Evolutionary conservation across 2,797 vertebrate genomes (phyloP), one percentile per base, ranked within the genome.

Genomic region (Pelobates cultripes): DNA sequence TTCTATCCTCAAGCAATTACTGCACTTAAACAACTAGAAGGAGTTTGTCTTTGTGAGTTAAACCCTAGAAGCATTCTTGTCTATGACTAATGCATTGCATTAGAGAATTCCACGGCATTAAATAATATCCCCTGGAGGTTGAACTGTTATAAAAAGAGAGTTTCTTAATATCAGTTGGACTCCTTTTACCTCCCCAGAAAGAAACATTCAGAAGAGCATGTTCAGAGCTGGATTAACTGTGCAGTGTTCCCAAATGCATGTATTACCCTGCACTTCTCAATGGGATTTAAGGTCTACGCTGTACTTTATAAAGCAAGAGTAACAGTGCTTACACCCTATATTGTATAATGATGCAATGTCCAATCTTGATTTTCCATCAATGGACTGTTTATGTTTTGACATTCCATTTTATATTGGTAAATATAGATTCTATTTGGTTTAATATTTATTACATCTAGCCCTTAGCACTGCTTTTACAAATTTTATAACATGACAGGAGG

Each of bases 31-130:
- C 74, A 79, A 76, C 72, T 75, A 72, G 13, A 74, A 57, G 69
- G 80, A 28, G 60, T 45, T 41, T 79, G 67, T 75, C 77, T 76
- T 79, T 84, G 73, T 79, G 60, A 60, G 66, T 70, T 79, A 71
- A 40, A 64, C 3, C 61, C 10, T 64, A 57, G 72, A 70, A 42
- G 72, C 77, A 67, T 77, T 40, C 77, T 69, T 64, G 45, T 72
- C 79, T 76, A 75, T 79, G 79, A 84, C 73, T 84, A 84, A 84
- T 84, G 82, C 82, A 80, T 47, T 84, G 68, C 77, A 84, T 84
- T 76, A 71, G 82, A 79, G 60, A 72, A 71, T 71, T 70, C 73
- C 67, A 45, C 66, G 60, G 57, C 73, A 75, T 72, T 75, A 78
- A 76, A 79, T 73, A 84, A 79, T 80, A 68, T 84, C 68, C 82